A percentile compares a stretch with the other conserved stretches of the same genome.
Conservation (phyloP, 2,888 invertebrate genomes). For the Orchesella flavescens region DNA sequence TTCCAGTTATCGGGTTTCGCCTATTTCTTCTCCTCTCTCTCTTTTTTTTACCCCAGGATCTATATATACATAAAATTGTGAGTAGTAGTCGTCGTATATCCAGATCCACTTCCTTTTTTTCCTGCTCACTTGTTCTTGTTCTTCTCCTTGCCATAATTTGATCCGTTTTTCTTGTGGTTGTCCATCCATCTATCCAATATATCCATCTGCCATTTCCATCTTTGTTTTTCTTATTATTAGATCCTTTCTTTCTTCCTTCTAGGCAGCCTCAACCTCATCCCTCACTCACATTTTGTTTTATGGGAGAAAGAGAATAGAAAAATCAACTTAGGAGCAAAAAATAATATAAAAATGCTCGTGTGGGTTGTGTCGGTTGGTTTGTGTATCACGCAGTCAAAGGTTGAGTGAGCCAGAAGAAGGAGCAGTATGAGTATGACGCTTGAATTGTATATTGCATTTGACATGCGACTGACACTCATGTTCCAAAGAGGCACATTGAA, state of each 20-base stretch:
- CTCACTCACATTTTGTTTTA: conserved; percentile 3
- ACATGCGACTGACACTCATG: conserved; percentile 2
- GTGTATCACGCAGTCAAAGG: too few species aligned
- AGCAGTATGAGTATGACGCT: too few species aligned
- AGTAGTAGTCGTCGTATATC: too few species aligned
- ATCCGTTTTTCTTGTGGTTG: conserved; percentile 33
- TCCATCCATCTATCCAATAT: conserved; percentile 25
- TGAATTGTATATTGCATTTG: not conserved
- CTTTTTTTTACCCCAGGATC: not conserved
- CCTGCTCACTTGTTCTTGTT: not conserved
- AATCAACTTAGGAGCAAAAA: not conserved
- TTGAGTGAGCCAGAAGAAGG: too few species aligned
- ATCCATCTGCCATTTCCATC: conserved; percentile 11
- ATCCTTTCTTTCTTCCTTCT: too few species aligned
- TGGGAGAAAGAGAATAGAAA: not conserved
- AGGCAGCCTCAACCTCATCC: too few species aligned
- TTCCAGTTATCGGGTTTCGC: conserved; percentile 52
- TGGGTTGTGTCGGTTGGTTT: too few species aligned
- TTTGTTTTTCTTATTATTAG: conserved; percentile 16
- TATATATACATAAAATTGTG: too few species aligned
- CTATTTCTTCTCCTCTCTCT: too few species aligned
- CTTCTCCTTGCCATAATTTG: conserved; percentile 17
- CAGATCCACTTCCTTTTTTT: conserved; percentile 28
- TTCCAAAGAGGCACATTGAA: too few species aligned
- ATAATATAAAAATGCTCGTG: too few species aligned